Evolutionary conservation across 2,113 vertebrate genomes (phyloP).

Genomic region (Rynchops niger): DNA sequence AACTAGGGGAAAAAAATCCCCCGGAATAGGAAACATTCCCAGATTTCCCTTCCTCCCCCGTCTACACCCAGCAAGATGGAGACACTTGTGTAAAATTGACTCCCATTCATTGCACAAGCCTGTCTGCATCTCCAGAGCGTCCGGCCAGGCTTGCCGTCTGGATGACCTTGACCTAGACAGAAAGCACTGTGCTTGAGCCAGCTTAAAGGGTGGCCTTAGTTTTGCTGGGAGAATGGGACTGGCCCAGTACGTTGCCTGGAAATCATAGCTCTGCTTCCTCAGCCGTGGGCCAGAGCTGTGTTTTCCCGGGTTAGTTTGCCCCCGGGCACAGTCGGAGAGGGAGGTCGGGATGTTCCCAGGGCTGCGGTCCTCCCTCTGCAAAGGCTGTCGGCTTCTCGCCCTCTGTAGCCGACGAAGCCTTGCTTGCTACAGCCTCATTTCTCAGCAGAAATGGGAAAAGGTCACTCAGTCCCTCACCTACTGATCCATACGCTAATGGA

Average conservation of each 20-base stretch:
- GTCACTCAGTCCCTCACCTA: not conserved
- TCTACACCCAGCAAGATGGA: not conserved
- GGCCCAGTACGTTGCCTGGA: not conserved
- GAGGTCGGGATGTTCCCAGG: not conserved
- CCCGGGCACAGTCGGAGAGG: accelerated
- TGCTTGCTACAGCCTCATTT: not conserved
- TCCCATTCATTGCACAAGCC: not conserved
- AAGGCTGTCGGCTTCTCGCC: not conserved
- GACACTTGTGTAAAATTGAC: not conserved
- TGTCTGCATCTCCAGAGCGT: not conserved
- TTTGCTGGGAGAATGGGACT: not conserved
- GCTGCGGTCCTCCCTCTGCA: not conserved
- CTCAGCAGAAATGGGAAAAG: not conserved
- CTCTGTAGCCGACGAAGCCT: not conserved
- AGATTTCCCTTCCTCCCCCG: not conserved
- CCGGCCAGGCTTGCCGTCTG: conserved; percentile 9
- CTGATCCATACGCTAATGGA: not conserved
- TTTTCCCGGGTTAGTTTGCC: not conserved
- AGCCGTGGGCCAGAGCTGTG: not conserved
- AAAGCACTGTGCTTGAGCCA: not conserved
- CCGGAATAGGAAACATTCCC: not conserved
- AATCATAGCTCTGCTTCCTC: not conserved
- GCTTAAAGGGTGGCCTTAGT: conserved; percentile 2
- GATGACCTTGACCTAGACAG: conserved; percentile 39
- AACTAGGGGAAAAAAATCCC: not conserved